Evolutionary conservation across 2,888 invertebrate genomes (phyloP), one percentile per base, ranked within the genome.

Genomic region (Plusia festucae): DNA sequence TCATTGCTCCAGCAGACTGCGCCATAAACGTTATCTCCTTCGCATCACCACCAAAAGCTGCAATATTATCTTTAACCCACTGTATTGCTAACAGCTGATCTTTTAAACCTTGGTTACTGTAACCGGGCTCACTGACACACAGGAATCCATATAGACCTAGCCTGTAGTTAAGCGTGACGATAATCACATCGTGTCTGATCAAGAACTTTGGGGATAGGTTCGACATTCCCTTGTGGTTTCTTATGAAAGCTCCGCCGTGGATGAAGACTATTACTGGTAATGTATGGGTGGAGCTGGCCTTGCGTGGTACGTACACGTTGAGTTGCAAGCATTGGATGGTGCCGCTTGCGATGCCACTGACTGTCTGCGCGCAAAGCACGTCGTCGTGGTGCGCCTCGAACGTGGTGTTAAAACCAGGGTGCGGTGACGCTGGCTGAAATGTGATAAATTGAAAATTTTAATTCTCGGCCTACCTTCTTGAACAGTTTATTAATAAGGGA

Each of bases 81-180:
- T 22, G 53, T 0, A 76, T 7, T n/a, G 74, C 76, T 11, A 73
- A 1, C 7, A 40, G 13, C 51, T 78, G 78, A 20, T 76, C 76
- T 59, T 73, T 78, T 2, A 76, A 7, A 0, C 62, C 70, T 53
- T 76, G 78, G n/a, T 78, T 76, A 15, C 16, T 70, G 59, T 61
- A 69, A 8, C 63, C 60, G 0, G 68, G 58, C 13, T 56, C 22
- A 0, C 52, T 59, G 0, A 70, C 8, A 32, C 76, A 76, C 0
- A 78, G 49, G 11, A 70, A 40, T 0, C 76, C 76, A 3, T 70
- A 76, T 0, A 69, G 66, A 0, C 76, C 78, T 13, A 78, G 8
- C 56, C 76, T 66, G 40, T 78, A 76, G 27, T 78, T 65, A 5
- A 78, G 8, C 1, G 66, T 49, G 16, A 73, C 78, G 1, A 76